Percentiles rank a stretch among this genome's conserved stretches.
These are phyloP conservation scores for Thalassophryne amazonica DNA, from an alignment of 2,797 vertebrate genomes.

Conservation along the genomic window DNA sequence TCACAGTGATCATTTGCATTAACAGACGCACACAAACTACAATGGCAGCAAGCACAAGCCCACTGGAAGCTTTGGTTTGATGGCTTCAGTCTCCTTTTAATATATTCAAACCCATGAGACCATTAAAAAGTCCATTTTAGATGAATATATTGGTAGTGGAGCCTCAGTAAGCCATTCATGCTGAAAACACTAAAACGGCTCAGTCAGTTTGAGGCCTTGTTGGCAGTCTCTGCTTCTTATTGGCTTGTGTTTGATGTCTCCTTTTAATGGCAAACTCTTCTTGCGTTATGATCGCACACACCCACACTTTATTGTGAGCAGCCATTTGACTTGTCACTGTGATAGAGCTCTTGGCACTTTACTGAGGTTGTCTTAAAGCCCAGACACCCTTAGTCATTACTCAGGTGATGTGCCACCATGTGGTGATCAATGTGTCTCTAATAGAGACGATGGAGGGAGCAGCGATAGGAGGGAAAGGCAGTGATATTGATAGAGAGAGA, in stretches of 20 bases:
- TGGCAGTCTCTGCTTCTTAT: slow-evolving; percentile 43
- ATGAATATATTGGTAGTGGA: too few relatives aligned
- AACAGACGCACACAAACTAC: too few relatives aligned
- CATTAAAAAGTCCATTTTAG: too few relatives aligned
- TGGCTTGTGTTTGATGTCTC: slow-evolving; percentile 67
- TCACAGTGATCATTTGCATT: too few relatives aligned
- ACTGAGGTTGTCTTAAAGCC: slow-evolving; percentile 61
- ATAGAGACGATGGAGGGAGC: slow-evolving; percentile 38
- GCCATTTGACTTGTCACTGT: slow-evolving; percentile 62
- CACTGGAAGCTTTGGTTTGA: too few relatives aligned
- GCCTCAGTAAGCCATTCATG: slow-evolving; percentile 6
- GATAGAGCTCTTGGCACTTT: slow-evolving; percentile 62
- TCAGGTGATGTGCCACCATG: slow-evolving; percentile 72
- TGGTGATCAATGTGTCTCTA: slow-evolving; percentile 78
- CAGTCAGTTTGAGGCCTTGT: slow-evolving; percentile 21
- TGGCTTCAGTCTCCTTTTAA: too few relatives aligned
- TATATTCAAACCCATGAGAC: too few relatives aligned
- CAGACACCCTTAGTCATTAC: slow-evolving; percentile 78
- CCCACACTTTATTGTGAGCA: slow-evolving; percentile 48
- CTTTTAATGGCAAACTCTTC: slow-evolving; percentile 57
- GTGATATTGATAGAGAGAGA: slow-evolving; percentile 61
- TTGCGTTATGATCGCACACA: slow-evolving; percentile 37
- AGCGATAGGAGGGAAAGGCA: slow-evolving; percentile 51
- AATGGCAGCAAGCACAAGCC: too few relatives aligned
- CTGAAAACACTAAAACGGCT: slow-evolving; percentile 40